Conservation (phyloP, 2,113 vertebrate species). For the Origma solitaria region DNA sequence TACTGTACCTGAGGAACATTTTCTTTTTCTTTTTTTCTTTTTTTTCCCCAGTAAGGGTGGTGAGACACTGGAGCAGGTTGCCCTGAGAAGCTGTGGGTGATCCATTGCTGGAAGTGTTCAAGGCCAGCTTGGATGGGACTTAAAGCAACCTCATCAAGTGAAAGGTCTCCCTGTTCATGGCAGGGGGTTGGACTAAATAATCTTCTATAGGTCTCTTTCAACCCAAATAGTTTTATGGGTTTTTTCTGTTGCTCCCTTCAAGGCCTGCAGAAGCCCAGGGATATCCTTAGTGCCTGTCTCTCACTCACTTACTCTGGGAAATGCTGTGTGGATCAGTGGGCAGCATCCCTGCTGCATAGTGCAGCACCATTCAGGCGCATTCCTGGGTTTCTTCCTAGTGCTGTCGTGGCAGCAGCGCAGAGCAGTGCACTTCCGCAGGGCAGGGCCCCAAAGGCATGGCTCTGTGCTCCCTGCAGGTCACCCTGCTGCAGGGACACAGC, state of each 20-base stretch:
- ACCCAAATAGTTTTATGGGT: neutral
- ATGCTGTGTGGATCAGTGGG: rapidly evolving
- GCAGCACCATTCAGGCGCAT: rapidly evolving
- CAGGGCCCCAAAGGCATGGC: neutral
- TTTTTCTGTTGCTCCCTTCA: neutral
- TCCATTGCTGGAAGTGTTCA: neutral
- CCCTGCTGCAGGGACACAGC: neutral
- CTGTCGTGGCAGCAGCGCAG: rapidly evolving
- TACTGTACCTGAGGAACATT: neutral
- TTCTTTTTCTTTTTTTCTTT: neutral
- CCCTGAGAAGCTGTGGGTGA: neutral
- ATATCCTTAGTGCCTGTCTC: too few relatives aligned
- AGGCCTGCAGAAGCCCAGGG: neutral
- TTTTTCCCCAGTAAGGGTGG: neutral
- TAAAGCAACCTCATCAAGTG: neutral
- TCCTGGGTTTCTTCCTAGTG: rapidly evolving
- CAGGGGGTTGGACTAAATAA: neutral
- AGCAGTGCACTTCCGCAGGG: rapidly evolving
- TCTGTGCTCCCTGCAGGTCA: neutral
- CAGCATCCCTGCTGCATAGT: rapidly evolving
- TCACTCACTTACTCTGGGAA: rapidly evolving
- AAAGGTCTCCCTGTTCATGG: neutral
- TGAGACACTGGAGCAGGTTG: neutral
- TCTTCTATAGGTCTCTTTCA: neutral
- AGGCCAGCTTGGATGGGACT: neutral